phyloP scores from a whole-genome alignment of 2,888 invertebrate species.

The Cyclophora albipunctata region DNA sequence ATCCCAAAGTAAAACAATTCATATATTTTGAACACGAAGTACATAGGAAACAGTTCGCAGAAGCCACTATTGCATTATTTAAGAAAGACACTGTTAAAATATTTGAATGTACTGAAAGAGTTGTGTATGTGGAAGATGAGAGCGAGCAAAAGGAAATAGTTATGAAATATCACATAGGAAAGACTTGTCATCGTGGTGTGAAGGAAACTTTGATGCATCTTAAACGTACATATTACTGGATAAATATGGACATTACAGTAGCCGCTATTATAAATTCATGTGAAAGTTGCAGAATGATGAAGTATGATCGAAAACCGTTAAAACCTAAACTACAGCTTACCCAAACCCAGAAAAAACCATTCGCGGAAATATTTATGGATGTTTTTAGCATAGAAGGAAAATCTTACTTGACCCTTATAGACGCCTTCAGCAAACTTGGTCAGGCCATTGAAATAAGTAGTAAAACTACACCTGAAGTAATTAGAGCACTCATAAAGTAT shows the following conservation, averaged over 20 bases:
- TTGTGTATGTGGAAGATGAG: constrained; percentile 12
- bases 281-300: constrained; percentile 13
- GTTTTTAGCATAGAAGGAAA: constrained; percentile 13
- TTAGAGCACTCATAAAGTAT: constrained; percentile 22
- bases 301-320: constrained; percentile 10
- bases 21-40: constrained; percentile 16
- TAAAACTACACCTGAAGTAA: constrained; percentile 20
- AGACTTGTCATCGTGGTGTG: constrained; percentile 22
- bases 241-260: constrained; percentile 17
- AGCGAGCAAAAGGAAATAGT: constrained; percentile 12
- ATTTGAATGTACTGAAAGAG: constrained; percentile 20
- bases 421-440: constrained; percentile 25
- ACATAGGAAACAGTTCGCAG: constrained; percentile 8
- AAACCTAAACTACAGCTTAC: constrained; percentile 22
- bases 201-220: constrained; percentile 16
- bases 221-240: constrained; percentile 17
- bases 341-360: constrained; percentile 19
- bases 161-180: constrained; percentile 17
- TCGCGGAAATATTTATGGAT: constrained; percentile 24
- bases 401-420: constrained; percentile 15
- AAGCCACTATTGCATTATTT: neutral
- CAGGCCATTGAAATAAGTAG: constrained; percentile 21
- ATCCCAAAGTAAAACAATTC: constrained; percentile 1
- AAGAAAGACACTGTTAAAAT: constrained; percentile 17
- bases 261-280: constrained; percentile 17